Conservation (phyloP, 2,113 vertebrate species). For the Lucifuga dentata region DNA sequence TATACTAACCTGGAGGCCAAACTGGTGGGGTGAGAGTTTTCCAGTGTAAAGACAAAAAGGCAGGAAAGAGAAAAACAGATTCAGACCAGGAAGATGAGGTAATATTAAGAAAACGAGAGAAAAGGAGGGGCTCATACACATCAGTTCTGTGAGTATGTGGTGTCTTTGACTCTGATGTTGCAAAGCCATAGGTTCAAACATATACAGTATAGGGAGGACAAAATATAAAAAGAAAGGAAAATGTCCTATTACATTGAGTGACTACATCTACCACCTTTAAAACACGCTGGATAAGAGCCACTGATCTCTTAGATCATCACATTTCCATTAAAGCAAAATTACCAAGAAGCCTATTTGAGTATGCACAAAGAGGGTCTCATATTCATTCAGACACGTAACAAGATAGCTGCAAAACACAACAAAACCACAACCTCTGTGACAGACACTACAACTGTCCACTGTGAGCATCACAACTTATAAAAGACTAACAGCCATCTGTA, state of each 20-base stretch:
- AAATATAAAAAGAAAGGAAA: background rate
- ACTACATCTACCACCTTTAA: background rate
- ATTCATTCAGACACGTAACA: too few relatives aligned
- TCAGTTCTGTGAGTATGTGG: background rate
- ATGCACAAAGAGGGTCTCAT: too few relatives aligned
- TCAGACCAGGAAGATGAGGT: constrained; percentile 50
- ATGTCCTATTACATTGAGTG: background rate
- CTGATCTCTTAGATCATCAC: too few relatives aligned
- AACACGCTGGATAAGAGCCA: background rate
- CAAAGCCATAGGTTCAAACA: background rate
- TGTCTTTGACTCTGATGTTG: background rate
- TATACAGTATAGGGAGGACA: background rate
- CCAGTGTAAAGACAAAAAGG: constrained; percentile 87
- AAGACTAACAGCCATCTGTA: too few relatives aligned
- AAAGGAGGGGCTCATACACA: background rate
- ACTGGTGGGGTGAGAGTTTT: constrained; percentile 88
- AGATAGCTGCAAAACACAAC: too few relatives aligned
- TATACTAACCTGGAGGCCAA: constrained; percentile 97
- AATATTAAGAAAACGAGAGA: constrained; percentile 17
- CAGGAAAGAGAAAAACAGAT: constrained; percentile 83
- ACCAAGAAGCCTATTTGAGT: too few relatives aligned
- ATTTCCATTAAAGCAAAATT: too few relatives aligned
- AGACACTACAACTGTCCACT: too few relatives aligned
- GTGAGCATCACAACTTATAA: too few relatives aligned
- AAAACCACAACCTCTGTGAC: too few relatives aligned